Evolutionary conservation across 2,888 invertebrate genomes (phyloP), one percentile per base, ranked within the genome.

Genomic region (Xestia ashworthii): DNA sequence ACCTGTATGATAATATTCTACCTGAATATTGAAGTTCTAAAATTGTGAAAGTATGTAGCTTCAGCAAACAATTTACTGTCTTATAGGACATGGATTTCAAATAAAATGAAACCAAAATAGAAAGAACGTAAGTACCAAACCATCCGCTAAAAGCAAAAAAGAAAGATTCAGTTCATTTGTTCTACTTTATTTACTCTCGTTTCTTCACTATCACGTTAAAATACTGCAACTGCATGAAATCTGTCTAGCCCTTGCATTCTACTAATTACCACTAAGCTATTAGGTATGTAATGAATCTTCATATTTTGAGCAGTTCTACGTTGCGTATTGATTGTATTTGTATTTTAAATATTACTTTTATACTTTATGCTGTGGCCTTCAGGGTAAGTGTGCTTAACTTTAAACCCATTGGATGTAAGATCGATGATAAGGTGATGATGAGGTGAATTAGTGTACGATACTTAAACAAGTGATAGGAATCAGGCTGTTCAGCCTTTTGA

Each of bases 131-230:
- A 3, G 19, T 19, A 48, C 14, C n/a, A 3, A 44, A 5, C 19
- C 1, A 8, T 8, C n/a, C 8, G 8, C 65, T 44, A 16, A 44
- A 32, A 46, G 12, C 25, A 44, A 58, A 32, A 70, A 22, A 41
- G 22, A 41, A 19, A 5, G 6, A 22, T 41, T 48, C 1, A n/a
- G 3, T n/a, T 48, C 16, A 48, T 78, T 69, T 80, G 22, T 16
- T 38, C 50, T 53, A 53, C 32, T 71, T 80, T 62, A 46, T 62
- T 62, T 70, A 38, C 38, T 16, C 62, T 14, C 38, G 19, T 62
- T 77, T 16, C 22, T 12, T 12, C 50, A 50, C 38, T 25, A 77
- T 80, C 16, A 38, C 44, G 71, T 70, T 14, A 1, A 44, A 55
- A 50, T 32, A 19, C n/a, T 38, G 25, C 25, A 38, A 22, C 11